A percentile compares a stretch with the other conserved stretches of the same genome.
Conservation (phyloP, 2,797 vertebrate species). For the Hydrolagus colliei region DNA sequence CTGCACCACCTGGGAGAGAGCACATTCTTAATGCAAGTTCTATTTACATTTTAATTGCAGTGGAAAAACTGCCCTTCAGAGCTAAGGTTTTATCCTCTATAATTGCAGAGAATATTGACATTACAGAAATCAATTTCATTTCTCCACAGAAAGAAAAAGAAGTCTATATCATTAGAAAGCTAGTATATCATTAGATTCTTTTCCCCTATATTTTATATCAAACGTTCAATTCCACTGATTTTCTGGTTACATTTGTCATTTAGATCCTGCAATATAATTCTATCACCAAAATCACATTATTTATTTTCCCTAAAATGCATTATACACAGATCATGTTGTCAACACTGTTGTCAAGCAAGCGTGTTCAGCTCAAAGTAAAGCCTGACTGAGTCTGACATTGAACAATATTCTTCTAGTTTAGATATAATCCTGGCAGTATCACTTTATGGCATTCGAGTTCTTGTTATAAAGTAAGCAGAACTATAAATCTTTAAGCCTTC, state of each 20-base stretch:
- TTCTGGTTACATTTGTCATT: conserved; percentile 1
- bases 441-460: background rate
- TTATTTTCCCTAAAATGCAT: background rate
- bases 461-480: background rate
- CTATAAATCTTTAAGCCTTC: background rate
- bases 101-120: conserved; percentile 32
- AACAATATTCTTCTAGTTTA: background rate
- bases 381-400: background rate
- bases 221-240: background rate
- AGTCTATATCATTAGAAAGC: conserved; percentile 7
- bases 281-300: background rate
- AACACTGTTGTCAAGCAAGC: background rate
- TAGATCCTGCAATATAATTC: background rate
- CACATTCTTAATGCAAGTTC: conserved; percentile 30
- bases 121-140: conserved; percentile 32
- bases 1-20: conserved; percentile 20
- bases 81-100: conserved; percentile 30
- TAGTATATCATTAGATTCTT: background rate
- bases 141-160: conserved; percentile 17
- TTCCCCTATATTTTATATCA: conserved; percentile 1
- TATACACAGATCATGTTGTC: background rate
- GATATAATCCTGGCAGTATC: background rate
- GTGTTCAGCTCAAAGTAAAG: background rate
- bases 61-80: conserved; percentile 28
- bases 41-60: conserved; percentile 31